A percentile compares a stretch with the other conserved stretches of the same genome.
Evolutionary conservation across 2,888 invertebrate species (phyloP).

Genomic region (Myathropa florea): DNA sequence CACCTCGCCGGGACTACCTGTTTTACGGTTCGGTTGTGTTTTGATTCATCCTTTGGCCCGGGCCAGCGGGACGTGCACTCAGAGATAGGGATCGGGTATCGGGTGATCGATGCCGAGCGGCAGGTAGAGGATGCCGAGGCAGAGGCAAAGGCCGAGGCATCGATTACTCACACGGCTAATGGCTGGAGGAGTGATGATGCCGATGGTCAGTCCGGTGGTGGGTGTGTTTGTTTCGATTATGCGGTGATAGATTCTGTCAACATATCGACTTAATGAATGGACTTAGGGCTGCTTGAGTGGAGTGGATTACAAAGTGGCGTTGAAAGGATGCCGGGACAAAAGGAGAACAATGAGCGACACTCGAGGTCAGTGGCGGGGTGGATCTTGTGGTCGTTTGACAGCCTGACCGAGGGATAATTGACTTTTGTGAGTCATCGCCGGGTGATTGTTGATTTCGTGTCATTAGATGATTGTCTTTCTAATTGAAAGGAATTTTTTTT

Average conservation of each 20-base stretch:
- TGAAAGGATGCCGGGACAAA: constrained; percentile 63
- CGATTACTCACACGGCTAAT: constrained; percentile 64
- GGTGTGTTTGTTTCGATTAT: constrained; percentile 71
- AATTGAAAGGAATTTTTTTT: background rate
- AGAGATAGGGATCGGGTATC: background rate
- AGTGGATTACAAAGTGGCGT: constrained; percentile 65
- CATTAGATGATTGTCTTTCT: background rate
- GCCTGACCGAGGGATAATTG: background rate
- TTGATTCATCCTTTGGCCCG: constrained; percentile 53
- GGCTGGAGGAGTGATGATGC: constrained; percentile 27
- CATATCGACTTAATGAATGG: constrained; percentile 69
- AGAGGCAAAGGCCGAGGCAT: constrained; percentile 6
- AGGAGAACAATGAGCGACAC: constrained; percentile 37
- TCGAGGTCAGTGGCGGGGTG: constrained; percentile 19
- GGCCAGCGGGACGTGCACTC: constrained; percentile 10
- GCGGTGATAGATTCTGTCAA: constrained; percentile 71
- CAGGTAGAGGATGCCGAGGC: constrained; percentile 40
- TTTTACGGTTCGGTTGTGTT: constrained; percentile 65
- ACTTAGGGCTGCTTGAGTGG: constrained; percentile 42
- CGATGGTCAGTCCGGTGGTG: constrained; percentile 52
- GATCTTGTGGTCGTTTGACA: background rate
- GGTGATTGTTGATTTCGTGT: background rate
- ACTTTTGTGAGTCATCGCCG: constrained; percentile 1
- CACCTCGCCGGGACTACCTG: constrained; percentile 66
- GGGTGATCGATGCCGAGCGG: constrained; percentile 5